Evolutionary conservation across 2,113 vertebrate genomes (phyloP).

Genomic region (Apeltes quadracus): DNA sequence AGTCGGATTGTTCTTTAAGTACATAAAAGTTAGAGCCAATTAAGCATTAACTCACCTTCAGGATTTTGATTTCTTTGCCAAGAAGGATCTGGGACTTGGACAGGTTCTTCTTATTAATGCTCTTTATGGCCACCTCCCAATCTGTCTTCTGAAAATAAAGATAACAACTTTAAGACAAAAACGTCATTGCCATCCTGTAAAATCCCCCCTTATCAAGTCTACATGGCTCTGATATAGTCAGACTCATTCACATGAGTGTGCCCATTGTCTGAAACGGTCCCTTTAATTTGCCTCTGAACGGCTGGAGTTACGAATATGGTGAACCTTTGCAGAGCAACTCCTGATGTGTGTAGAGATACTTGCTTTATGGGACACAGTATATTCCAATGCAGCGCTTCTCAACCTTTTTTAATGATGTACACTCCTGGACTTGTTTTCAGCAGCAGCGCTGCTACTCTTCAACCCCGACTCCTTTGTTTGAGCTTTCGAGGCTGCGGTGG

Average conservation of each 20-base stretch:
- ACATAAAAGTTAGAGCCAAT: constrained; percentile 26
- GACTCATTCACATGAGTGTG: neutral
- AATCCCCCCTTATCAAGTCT: neutral
- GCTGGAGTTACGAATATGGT: neutral
- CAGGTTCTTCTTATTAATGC: constrained; percentile 98
- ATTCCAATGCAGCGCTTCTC: neutral
- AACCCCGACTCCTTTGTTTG: too few species aligned
- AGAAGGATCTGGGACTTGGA: constrained; percentile 98
- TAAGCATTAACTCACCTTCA: constrained; percentile 85
- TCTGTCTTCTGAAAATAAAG: constrained; percentile 86
- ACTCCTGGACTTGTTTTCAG: too few species aligned
- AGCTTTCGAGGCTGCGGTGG: too few species aligned
- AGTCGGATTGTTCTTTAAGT: constrained; percentile 14
- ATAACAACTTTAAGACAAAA: neutral
- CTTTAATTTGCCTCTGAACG: neutral
- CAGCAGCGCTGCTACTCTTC: too few species aligned
- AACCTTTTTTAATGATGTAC: too few species aligned
- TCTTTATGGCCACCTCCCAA: constrained; percentile 98
- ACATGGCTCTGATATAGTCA: neutral
- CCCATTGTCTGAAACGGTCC: neutral
- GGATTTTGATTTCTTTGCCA: constrained; percentile 99
- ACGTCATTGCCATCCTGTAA: neutral
- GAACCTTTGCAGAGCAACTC: neutral
- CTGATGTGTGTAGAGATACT: neutral
- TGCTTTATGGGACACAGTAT: neutral